Conservation (phyloP, 2,888 invertebrate genomes). For the Agrochola circellaris region DNA sequence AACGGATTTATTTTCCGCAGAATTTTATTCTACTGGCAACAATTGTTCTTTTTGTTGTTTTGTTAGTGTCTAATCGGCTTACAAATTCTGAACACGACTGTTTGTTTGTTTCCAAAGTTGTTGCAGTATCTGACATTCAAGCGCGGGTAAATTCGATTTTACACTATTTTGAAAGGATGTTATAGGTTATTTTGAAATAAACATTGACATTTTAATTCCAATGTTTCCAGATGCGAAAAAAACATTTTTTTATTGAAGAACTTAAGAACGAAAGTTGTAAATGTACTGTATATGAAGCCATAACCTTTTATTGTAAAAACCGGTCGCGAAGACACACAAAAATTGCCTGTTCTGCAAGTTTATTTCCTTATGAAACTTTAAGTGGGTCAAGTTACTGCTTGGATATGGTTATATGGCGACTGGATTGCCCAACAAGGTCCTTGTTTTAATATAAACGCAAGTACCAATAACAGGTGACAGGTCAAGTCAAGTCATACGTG, state of each 20-base stretch:
- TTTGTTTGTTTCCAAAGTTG: slow-evolving; percentile 50
- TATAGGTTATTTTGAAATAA: slow-evolving; percentile 22
- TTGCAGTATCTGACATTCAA: slow-evolving; percentile 40
- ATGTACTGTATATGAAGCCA: slow-evolving; percentile 30
- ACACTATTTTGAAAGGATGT: slow-evolving; percentile 26
- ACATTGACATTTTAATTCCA: slow-evolving; percentile 2
- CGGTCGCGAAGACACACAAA: slow-evolving; percentile 48
- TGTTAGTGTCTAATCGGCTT: slow-evolving; percentile 61
- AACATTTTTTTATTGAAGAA: slow-evolving; percentile 23
- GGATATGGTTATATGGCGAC: slow-evolving; percentile 40
- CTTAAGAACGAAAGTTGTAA: slow-evolving; percentile 18
- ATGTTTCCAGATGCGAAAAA: slow-evolving; percentile 11
- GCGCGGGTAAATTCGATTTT: slow-evolving; percentile 36
- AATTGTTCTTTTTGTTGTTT: slow-evolving; percentile 47
- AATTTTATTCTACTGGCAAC: slow-evolving; percentile 49
- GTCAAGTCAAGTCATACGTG: slow-evolving; percentile 54
- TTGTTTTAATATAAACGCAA: slow-evolving; percentile 28
- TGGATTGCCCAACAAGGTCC: slow-evolving; percentile 52
- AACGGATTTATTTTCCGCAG: slow-evolving; percentile 35
- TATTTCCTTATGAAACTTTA: slow-evolving; percentile 56
- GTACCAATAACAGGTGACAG: slow-evolving; percentile 58
- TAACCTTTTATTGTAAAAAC: slow-evolving; percentile 49
- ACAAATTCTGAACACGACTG: slow-evolving; percentile 39
- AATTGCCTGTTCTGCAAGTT: slow-evolving; percentile 43
- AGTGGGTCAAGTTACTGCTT: slow-evolving; percentile 59